Percentiles rank a stretch among this genome's conserved stretches.
Evolutionary conservation across 2,113 vertebrate genomes (phyloP).

Genomic region (Pangasianodon hypophthalmus): DNA sequence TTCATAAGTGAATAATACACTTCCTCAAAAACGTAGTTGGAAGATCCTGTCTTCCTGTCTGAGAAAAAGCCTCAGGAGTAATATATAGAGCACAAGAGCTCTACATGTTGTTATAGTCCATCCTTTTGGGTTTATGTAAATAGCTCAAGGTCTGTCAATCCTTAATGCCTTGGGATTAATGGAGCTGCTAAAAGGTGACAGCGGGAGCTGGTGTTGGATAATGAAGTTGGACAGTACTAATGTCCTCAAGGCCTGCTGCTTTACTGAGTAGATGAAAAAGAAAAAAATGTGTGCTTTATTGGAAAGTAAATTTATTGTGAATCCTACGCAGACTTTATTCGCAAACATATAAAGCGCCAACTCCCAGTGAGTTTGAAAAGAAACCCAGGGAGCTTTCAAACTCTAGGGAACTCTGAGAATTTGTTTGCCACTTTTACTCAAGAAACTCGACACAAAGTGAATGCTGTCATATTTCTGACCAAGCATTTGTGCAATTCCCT

Average conservation of each 20-base stretch:
- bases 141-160: constrained; percentile 8
- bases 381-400: constrained; percentile 31
- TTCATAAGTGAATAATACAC: not conserved
- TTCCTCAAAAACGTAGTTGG: not conserved
- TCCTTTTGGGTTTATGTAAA: constrained; percentile 35
- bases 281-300: not conserved
- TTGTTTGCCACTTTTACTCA: not conserved
- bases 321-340: constrained; percentile 13
- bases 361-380: constrained; percentile 16
- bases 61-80: not conserved
- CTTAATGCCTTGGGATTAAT: constrained; percentile 37
- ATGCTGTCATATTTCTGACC: constrained; percentile 36
- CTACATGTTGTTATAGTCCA: constrained; percentile 14
- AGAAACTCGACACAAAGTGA: constrained; percentile 7
- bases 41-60: not conserved
- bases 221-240: constrained; percentile 25
- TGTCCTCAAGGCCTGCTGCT: constrained; percentile 39
- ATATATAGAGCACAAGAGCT: not conserved
- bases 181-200: constrained; percentile 27
- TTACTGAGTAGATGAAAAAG: constrained; percentile 32
- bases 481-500: constrained; percentile 41
- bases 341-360: constrained; percentile 17
- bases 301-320: constrained; percentile 18
- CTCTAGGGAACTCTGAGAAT: constrained; percentile 6
- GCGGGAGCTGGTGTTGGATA: constrained; percentile 25